A percentile compares a stretch with the other conserved stretches of the same genome.
Evolutionary conservation across 2,797 vertebrate species (phyloP).

Genomic region (Sarcophilus harrisii): DNA sequence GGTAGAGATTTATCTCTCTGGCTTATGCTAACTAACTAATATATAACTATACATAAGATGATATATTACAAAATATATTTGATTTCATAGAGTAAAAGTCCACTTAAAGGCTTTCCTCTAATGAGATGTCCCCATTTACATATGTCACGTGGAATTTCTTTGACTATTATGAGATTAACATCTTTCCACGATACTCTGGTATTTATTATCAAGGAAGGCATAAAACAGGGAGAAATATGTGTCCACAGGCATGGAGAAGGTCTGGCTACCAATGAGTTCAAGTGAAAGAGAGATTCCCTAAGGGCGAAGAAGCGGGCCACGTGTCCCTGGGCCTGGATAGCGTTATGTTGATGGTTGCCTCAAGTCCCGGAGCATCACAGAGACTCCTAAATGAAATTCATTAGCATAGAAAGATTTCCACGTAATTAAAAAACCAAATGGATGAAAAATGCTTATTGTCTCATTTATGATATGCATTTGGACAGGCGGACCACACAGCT

Average conservation of each 20-base stretch:
- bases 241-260: background rate
- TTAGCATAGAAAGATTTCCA: background rate
- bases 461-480: background rate
- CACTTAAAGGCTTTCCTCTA: background rate
- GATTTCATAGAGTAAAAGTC: background rate
- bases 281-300: background rate
- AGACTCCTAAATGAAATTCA: background rate
- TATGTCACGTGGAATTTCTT: background rate
- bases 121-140: background rate
- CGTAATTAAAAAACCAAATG: background rate
- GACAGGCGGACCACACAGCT: background rate
- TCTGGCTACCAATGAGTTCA: background rate
- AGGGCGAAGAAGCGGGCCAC: background rate
- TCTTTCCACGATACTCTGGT: background rate
- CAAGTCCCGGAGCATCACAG: background rate
- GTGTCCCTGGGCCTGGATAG: background rate
- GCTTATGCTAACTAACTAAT: background rate
- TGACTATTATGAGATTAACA: background rate
- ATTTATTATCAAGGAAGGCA: background rate
- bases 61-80: background rate
- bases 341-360: background rate
- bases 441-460: background rate
- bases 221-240: background rate
- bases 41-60: no score
- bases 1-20: background rate